These are phyloP conservation scores for Eclectus roratus DNA, from an alignment of 2,113 vertebrate genomes.

Conservation along the genomic window DNA sequence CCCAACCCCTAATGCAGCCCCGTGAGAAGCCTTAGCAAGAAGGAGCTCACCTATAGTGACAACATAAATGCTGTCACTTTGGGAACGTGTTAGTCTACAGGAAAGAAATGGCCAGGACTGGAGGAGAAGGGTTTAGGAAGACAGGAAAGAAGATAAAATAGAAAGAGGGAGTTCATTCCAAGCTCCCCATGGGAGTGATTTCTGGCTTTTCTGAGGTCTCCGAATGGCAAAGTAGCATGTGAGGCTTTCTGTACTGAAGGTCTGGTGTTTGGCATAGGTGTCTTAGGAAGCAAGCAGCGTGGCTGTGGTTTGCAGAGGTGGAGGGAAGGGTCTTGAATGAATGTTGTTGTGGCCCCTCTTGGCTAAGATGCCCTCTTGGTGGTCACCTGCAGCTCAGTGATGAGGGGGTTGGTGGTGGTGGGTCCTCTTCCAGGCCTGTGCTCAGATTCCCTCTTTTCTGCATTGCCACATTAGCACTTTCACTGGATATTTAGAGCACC, in stretches of 20 bases:
- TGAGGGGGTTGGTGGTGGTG: background rate
- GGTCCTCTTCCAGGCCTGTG: slow-evolving; percentile 56
- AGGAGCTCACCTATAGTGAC: background rate
- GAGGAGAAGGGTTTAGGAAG: background rate
- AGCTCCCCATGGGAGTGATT: background rate
- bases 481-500: slow-evolving; percentile 66
- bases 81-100: background rate
- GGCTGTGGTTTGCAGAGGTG: background rate
- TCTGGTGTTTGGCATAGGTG: background rate
- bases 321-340: background rate
- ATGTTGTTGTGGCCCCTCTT: slow-evolving; percentile 15
- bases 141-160: background rate
- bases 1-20: background rate
- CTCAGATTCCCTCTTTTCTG: slow-evolving; percentile 54
- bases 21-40: background rate
- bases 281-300: background rate
- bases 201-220: background rate
- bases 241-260: background rate
- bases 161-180: background rate
- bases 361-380: background rate
- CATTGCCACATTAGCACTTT: slow-evolving; percentile 66
- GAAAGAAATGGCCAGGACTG: background rate
- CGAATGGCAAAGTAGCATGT: background rate
- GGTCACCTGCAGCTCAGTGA: background rate
- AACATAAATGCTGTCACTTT: background rate